Conservation (phyloP, 2,797 vertebrate species). For the Lophius americanus region DNA sequence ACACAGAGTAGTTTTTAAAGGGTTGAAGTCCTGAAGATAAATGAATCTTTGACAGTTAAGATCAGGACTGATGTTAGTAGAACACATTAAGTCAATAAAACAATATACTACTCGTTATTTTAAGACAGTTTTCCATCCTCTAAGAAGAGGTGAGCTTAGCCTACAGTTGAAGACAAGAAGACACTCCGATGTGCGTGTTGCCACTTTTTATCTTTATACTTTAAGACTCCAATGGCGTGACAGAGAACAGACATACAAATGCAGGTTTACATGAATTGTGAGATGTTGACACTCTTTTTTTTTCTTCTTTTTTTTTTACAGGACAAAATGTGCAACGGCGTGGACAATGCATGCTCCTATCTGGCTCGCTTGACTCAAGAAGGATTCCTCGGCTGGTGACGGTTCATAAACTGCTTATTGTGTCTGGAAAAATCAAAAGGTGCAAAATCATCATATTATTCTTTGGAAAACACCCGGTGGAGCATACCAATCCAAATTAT, state of each 20-base stretch:
- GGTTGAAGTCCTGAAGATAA: too few species aligned
- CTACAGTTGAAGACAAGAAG: too few species aligned
- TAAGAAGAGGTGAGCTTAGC: too few species aligned
- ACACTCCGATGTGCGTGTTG: too few species aligned
- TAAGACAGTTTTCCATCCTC: too few species aligned
- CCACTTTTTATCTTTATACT: conserved; percentile 9
- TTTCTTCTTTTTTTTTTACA: conserved; percentile 9
- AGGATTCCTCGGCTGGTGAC: background rate
- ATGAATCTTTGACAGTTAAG: too few species aligned
- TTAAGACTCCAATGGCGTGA: conserved; percentile 1
- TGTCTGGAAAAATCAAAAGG: conserved; percentile 12
- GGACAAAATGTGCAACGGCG: conserved; percentile 12
- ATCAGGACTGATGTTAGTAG: too few species aligned
- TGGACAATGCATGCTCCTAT: background rate
- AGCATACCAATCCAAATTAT: conserved; percentile 33
- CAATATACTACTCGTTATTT: too few species aligned
- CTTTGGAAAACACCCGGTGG: conserved; percentile 40
- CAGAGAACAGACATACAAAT: conserved; percentile 13
- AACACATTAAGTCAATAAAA: too few species aligned
- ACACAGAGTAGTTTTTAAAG: too few species aligned
- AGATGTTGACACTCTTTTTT: conserved; percentile 3
- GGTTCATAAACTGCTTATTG: conserved; percentile 14
- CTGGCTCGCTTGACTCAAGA: conserved; percentile 22
- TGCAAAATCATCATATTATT: conserved; percentile 29
- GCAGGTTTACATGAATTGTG: conserved; percentile 7